These are phyloP conservation scores for Drosophila kanekoi DNA, from an alignment of 2,888 invertebrate species.

Conservation along the genomic window DNA sequence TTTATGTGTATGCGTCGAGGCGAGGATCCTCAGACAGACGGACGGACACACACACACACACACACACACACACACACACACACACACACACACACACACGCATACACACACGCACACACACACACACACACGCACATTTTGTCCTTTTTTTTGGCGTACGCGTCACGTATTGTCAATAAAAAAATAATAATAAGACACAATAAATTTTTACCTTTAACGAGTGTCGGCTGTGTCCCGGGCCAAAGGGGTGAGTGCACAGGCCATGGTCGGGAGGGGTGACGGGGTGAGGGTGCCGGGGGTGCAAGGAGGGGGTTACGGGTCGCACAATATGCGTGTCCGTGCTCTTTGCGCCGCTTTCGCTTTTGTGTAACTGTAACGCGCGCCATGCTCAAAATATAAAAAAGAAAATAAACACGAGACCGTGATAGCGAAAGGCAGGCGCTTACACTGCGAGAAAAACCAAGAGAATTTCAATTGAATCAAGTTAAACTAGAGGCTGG, in stretches of 20 bases:
- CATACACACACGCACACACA: conserved; percentile 12
- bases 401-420: conserved; percentile 74
- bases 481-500: no score
- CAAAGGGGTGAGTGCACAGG: conserved; percentile 27
- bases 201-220: conserved; percentile 82
- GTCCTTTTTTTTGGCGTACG: conserved; percentile 69
- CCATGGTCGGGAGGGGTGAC: no score
- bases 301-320: background rate
- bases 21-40: conserved; percentile 55
- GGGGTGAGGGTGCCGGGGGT: conserved; percentile 6
- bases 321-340: conserved; percentile 55
- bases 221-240: conserved; percentile 30
- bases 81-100: conserved; percentile 2
- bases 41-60: conserved; percentile 3
- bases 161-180: conserved; percentile 84
- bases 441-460: background rate
- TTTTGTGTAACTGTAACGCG: conserved; percentile 67
- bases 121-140: conserved; percentile 24
- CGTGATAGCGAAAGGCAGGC: conserved; percentile 5
- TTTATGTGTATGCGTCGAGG: conserved; percentile 60
- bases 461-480: no score
- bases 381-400: conserved; percentile 67
- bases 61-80: conserved; percentile 11
- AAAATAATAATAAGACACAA: conserved; percentile 83
- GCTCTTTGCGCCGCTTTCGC: conserved; percentile 53